Conservation (phyloP, 2,113 vertebrate genomes). For the Bos taurus region DNA sequence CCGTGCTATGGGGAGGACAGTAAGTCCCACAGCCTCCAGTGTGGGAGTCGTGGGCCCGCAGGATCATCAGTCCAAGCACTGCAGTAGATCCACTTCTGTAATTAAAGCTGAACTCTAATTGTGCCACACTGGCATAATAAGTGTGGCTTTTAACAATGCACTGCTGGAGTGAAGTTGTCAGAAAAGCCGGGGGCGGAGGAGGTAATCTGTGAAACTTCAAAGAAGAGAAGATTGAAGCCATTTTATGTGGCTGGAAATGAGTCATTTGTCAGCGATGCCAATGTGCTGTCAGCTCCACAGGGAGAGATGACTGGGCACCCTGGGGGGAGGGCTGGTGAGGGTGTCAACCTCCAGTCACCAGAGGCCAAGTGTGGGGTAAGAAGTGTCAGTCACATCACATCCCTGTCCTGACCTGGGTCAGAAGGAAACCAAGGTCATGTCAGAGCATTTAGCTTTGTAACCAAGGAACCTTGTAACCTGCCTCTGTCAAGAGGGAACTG, state of each 20-base stretch:
- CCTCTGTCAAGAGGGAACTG: constrained; percentile 12
- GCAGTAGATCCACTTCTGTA: background rate
- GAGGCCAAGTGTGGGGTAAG: constrained; percentile 52
- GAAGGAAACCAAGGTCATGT: constrained; percentile 54
- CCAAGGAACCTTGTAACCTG: constrained; percentile 20
- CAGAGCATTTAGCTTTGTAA: constrained; percentile 11
- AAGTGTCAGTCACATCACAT: constrained; percentile 55
- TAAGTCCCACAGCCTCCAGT: background rate
- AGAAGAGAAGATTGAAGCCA: constrained; percentile 53
- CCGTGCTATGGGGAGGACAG: fast-evolving
- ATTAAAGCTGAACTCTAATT: constrained; percentile 43
- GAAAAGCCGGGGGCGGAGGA: constrained; percentile 23
- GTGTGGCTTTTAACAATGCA: constrained; percentile 45
- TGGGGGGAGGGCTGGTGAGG: constrained; percentile 18
- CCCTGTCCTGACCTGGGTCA: constrained; percentile 62
- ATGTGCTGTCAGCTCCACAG: constrained; percentile 67
- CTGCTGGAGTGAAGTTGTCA: constrained; percentile 58
- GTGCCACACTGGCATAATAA: constrained; percentile 39
- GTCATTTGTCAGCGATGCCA: constrained; percentile 70
- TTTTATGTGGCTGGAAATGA: constrained; percentile 64
- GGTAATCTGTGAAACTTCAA: constrained; percentile 44
- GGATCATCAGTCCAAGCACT: background rate
- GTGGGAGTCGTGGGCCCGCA: background rate
- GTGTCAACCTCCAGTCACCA: constrained; percentile 61
- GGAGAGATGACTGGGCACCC: constrained; percentile 57